Conservation (phyloP, 2,113 vertebrate species). For the Numenius arquata region DNA sequence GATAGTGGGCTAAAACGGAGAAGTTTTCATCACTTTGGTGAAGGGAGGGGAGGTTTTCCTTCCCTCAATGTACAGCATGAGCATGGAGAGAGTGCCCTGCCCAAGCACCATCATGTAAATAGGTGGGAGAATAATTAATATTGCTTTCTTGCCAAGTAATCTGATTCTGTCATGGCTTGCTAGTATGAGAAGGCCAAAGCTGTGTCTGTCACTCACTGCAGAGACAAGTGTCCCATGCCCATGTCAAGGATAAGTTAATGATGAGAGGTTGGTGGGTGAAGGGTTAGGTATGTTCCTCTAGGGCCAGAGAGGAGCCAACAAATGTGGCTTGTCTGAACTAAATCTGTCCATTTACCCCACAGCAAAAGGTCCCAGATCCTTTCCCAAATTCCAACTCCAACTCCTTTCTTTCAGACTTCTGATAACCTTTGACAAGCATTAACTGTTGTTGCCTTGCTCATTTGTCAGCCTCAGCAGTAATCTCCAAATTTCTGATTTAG, state of each 20-base stretch:
- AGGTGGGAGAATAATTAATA: background rate
- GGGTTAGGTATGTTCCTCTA: background rate
- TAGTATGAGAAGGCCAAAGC: background rate
- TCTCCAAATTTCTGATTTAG: background rate
- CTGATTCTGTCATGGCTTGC: background rate
- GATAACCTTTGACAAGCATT: background rate
- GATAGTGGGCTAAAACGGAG: background rate
- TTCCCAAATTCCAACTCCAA: background rate
- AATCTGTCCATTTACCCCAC: background rate
- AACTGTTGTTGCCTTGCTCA: background rate
- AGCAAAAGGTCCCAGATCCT: background rate
- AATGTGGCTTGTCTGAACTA: background rate
- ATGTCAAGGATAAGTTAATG: background rate
- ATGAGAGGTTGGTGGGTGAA: background rate
- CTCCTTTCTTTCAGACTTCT: background rate
- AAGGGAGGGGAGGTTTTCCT: background rate
- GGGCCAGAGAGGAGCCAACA: too few species aligned
- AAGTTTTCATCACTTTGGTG: fast-evolving
- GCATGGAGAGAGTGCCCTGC: background rate
- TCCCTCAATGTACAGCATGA: background rate
- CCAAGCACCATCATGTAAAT: fast-evolving
- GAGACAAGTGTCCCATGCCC: background rate
- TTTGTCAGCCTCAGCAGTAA: background rate
- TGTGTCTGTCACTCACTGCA: fast-evolving
- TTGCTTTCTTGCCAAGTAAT: background rate